These are phyloP conservation scores for Halesus radiatus DNA, from an alignment of 1,140 invertebrate species.

Conservation along the genomic window DNA sequence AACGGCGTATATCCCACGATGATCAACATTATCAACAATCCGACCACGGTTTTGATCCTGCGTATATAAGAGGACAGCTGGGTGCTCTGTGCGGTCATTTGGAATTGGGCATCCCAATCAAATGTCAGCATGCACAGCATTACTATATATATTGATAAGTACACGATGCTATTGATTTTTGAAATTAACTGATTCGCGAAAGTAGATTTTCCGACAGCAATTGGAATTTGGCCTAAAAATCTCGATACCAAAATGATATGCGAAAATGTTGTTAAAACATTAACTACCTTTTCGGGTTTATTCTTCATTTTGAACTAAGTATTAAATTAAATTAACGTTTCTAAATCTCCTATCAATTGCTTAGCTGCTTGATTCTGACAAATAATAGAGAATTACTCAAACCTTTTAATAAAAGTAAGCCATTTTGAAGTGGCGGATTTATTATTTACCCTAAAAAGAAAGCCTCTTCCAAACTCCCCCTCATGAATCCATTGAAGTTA, in stretches of 20 bases:
- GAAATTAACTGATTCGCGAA: neutral
- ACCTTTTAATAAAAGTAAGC: too few species aligned
- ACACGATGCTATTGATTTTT: neutral
- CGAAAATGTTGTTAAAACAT: slow-evolving; percentile 13
- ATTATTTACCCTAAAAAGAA: too few species aligned
- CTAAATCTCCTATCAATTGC: too few species aligned
- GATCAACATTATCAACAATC: slow-evolving; percentile 8
- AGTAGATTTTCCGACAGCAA: neutral
- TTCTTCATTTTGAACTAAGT: neutral
- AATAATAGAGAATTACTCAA: too few species aligned
- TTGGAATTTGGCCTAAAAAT: slow-evolving; percentile 9
- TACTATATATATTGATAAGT: neutral
- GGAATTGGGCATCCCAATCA: neutral
- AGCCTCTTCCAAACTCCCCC: too few species aligned
- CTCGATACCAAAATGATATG: slow-evolving; percentile 19
- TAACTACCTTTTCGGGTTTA: neutral
- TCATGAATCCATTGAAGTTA: too few species aligned
- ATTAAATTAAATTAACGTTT: neutral
- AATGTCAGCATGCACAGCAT: neutral
- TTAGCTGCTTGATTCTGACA: too few species aligned
- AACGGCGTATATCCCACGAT: slow-evolving; percentile 48
- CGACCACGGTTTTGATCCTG: slow-evolving; percentile 26
- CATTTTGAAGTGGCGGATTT: too few species aligned
- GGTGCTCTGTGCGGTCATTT: too few species aligned
- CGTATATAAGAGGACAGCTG: neutral